phyloP scores from a whole-genome alignment of 1,140 invertebrate species.

The Hormaphis cornu region DNA sequence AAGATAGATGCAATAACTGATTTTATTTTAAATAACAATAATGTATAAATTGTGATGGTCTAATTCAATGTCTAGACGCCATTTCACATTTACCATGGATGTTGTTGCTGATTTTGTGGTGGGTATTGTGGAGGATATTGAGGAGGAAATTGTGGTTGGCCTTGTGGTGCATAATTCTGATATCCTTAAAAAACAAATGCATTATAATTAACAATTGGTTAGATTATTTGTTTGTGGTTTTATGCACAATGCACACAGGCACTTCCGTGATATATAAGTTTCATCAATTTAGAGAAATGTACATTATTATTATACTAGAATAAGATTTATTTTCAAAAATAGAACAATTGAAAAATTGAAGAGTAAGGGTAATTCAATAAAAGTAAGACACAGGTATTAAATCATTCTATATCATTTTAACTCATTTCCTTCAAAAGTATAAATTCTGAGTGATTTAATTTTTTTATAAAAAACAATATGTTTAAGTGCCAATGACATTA shows the following conservation, averaged over 20 bases:
- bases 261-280: neutral
- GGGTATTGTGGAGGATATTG: constrained; percentile 19
- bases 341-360: too few relatives aligned
- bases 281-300: too few relatives aligned
- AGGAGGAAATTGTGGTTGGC: neutral
- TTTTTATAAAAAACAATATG: too few relatives aligned
- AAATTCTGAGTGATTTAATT: too few relatives aligned
- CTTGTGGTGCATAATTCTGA: constrained; percentile 19
- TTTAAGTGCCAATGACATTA: too few relatives aligned
- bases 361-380: too few relatives aligned
- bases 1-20: neutral
- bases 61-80: neutral
- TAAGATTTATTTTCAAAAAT: too few relatives aligned
- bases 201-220: neutral
- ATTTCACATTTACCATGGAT: neutral
- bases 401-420: too few relatives aligned
- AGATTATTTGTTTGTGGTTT: neutral
- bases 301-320: too few relatives aligned
- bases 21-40: neutral
- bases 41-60: neutral
- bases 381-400: too few relatives aligned
- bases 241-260: neutral
- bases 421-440: too few relatives aligned
- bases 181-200: neutral
- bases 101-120: constrained; percentile 31